A percentile compares a stretch with the other conserved stretches of the same genome.
These are phyloP conservation scores for Tetramorium bicarinatum DNA, from an alignment of 2,888 invertebrate species.

Conservation along the genomic window DNA sequence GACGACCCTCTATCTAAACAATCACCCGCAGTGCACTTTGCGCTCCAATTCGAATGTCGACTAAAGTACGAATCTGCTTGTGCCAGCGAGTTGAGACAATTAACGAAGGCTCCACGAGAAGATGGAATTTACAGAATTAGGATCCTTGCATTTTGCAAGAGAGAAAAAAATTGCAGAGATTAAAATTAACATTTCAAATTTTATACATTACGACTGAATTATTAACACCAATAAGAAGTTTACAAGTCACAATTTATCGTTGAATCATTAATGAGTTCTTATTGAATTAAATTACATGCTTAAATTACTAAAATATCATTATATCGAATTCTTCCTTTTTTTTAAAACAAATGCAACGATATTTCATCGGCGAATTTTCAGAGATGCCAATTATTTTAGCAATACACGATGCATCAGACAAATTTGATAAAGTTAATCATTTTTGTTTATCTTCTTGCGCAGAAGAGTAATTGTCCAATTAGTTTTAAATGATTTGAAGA, in stretches of 20 bases:
- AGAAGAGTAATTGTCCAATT: conserved; percentile 32
- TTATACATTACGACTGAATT: background rate
- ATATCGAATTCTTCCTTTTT: background rate
- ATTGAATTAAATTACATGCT: background rate
- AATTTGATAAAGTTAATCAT: conserved; percentile 26
- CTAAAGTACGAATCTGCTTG: conserved; percentile 67
- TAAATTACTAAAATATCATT: background rate
- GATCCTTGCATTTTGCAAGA: conserved; percentile 65
- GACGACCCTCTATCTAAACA: conserved; percentile 68
- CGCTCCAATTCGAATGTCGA: conserved; percentile 64
- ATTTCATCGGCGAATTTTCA: conserved; percentile 9
- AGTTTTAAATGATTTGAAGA: conserved; percentile 6
- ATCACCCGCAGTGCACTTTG: conserved; percentile 68
- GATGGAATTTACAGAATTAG: conserved; percentile 66
- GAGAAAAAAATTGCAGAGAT: conserved; percentile 37
- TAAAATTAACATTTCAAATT: conserved; percentile 11
- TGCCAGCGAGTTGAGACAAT: conserved; percentile 69
- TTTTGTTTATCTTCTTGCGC: background rate
- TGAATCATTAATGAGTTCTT: conserved; percentile 7
- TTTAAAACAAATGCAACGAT: background rate
- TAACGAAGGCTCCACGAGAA: conserved; percentile 66
- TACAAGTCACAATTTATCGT: conserved; percentile 7
- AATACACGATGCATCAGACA: background rate
- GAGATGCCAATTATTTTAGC: background rate
- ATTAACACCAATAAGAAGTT: background rate